Percentiles rank a stretch among this genome's conserved stretches.
Conservation (phyloP, 2,797 vertebrate genomes). For the Sphaeramia orbicularis region DNA sequence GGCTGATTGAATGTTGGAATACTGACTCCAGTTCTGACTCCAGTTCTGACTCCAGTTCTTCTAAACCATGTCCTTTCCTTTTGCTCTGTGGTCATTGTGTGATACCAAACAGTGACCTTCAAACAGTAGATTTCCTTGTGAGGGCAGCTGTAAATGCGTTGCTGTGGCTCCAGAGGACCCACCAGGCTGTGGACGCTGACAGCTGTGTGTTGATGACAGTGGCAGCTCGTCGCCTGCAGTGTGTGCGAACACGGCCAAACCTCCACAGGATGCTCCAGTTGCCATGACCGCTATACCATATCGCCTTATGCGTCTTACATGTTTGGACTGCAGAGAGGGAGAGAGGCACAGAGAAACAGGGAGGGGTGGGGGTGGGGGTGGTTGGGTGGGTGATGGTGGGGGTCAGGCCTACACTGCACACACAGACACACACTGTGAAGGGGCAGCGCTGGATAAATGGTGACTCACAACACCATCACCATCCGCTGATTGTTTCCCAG, state of each 20-base stretch:
- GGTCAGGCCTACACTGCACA: slow-evolving; percentile 45
- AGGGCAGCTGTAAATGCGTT: slow-evolving; percentile 3
- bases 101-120: background rate
- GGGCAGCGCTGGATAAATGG: slow-evolving; percentile 47
- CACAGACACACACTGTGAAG: slow-evolving; percentile 36
- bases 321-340: slow-evolving; percentile 60
- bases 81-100: too few species aligned
- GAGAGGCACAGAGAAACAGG: slow-evolving; percentile 34
- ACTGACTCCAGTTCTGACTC: too few species aligned
- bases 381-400: too few species aligned
- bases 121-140: background rate
- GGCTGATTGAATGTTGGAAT: too few species aligned
- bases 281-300: slow-evolving; percentile 52
- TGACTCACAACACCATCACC: slow-evolving; percentile 65
- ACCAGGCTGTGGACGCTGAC: background rate
- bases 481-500: slow-evolving; percentile 54
- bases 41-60: too few species aligned
- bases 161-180: background rate
- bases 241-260: slow-evolving; percentile 6
- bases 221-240: slow-evolving; percentile 13
- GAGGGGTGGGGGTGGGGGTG: slow-evolving; percentile 20
- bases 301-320: slow-evolving; percentile 50
- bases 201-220: slow-evolving; percentile 24
- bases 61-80: slow-evolving; percentile 3
- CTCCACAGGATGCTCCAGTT: slow-evolving; percentile 44